Percentiles rank a stretch among this genome's conserved stretches.
These are phyloP conservation scores for Mohoua ochrocephala DNA, from an alignment of 2,113 vertebrate genomes.

Conservation along the genomic window DNA sequence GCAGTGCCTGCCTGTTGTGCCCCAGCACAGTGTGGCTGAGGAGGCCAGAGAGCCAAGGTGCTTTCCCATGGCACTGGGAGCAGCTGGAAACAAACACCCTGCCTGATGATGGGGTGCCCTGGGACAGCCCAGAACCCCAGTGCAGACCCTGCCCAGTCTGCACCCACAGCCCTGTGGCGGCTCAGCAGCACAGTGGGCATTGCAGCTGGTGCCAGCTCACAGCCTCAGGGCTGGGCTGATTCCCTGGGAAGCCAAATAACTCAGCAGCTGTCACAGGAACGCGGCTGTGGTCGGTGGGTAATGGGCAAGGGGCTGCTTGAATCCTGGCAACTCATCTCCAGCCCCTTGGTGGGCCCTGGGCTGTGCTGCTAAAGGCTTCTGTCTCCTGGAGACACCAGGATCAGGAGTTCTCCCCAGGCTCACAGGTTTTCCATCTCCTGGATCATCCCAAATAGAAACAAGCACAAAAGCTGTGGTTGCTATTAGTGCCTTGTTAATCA, in stretches of 20 bases:
- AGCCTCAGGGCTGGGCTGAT: background rate
- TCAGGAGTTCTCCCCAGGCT: background rate
- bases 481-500: slow-evolving; percentile 29
- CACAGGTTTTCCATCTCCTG: background rate
- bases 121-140: background rate
- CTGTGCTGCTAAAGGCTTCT: background rate
- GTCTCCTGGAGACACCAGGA: background rate
- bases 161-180: background rate
- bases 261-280: background rate
- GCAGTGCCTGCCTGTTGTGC: background rate
- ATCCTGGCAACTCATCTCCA: background rate
- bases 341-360: background rate
- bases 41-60: background rate
- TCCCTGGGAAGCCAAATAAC: background rate
- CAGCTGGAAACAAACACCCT: background rate
- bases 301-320: background rate
- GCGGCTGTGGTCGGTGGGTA: fast-evolving
- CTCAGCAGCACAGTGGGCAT: background rate
- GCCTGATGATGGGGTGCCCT: background rate
- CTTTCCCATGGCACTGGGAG: background rate
- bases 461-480: background rate
- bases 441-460: background rate
- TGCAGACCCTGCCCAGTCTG: background rate
- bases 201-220: background rate
- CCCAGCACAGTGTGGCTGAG: background rate